Base-by-base conservation (phyloP, 2,113 vertebrate genomes). In the Ranitomeya variabilis region DNA sequence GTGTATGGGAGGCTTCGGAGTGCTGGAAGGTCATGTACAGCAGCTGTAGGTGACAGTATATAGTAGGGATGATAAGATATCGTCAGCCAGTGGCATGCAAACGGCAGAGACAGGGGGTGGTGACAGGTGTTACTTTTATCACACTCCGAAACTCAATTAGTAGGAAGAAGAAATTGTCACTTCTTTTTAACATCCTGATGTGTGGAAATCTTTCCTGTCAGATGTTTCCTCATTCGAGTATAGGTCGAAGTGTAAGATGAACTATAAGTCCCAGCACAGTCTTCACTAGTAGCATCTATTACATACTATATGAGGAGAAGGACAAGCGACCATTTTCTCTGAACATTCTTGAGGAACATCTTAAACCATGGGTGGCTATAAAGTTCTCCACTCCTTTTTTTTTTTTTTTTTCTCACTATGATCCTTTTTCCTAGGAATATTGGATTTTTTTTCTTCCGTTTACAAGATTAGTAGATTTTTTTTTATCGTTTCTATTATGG, bases 111-210 rank as follows among this genome's bases (percentile, higher is more conserved):
- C 3, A 15, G 62, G 18, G 21, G 37, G 51, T 15, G 82, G 64
- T 54, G 82, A 55, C 66, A 84, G 64, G 66, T 84, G 64, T 9
- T n/a, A 45, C 14, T 62, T 45, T 23, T 81, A 80, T 80, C 80
- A 67, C 60, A 83, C 60, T 83, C 45, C 15, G 21, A 21, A 55
- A 69, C 54, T 21, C 67, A 66, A 84, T 84, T 84, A 84, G 82
- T 69, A 69, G 12, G 7, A 69, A 21, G 45, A 12, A 54, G 81
- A 83, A 23, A 83, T 14, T 71, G 64, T 71, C 64, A 19, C 82
- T 84, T 84, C 82, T 51, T 71, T 54, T 52, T 19, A 66, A 16
- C n/a, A 14, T 67, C 37, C 55, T 54, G 82, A 84, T 51, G 82
- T 69, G 82, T 67, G 2, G n/a, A 71, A 45, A 13, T 19, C 57